A percentile compares a stretch with the other conserved stretches of the same genome.
Conservation (phyloP, 2,888 invertebrate species). For the Scaptomyza cyrtandrae region DNA sequence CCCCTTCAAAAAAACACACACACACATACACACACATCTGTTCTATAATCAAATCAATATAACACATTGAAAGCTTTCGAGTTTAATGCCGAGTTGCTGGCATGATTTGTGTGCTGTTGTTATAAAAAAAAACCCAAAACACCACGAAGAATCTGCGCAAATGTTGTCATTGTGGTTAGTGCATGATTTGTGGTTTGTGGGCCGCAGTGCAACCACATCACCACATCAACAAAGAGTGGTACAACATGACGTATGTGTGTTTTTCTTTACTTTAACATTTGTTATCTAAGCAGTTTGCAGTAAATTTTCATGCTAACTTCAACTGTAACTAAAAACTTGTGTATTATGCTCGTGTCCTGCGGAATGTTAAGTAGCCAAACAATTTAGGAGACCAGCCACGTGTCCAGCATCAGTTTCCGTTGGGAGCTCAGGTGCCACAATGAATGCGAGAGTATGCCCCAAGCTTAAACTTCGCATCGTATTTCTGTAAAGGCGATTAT, state of each 20-base stretch:
- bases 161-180: slow-evolving; percentile 30
- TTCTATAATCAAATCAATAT: slow-evolving; percentile 59
- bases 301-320: slow-evolving; percentile 38
- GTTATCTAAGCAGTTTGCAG: slow-evolving; percentile 53
- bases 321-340: slow-evolving; percentile 21
- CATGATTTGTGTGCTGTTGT: slow-evolving; percentile 56
- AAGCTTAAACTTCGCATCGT: neutral
- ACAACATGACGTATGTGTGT: slow-evolving; percentile 67
- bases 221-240: slow-evolving; percentile 26
- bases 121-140: slow-evolving; percentile 15
- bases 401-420: neutral
- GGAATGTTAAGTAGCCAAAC: slow-evolving; percentile 60
- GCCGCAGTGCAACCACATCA: slow-evolving; percentile 12
- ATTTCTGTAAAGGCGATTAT: slow-evolving; percentile 55
- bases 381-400: slow-evolving; percentile 44
- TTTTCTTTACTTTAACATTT: slow-evolving; percentile 38
- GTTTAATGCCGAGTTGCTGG: slow-evolving; percentile 23
- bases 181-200: slow-evolving; percentile 4
- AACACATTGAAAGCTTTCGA: slow-evolving; percentile 18
- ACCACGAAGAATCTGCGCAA: slow-evolving; percentile 5
- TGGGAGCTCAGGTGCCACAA: slow-evolving; percentile 36
- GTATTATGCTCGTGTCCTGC: neutral
- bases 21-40: neutral
- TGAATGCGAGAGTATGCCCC: neutral
- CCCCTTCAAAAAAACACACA: slow-evolving; percentile 2